Conservation (phyloP, 1,140 invertebrate genomes). For the Andricus grossulariae region DNA sequence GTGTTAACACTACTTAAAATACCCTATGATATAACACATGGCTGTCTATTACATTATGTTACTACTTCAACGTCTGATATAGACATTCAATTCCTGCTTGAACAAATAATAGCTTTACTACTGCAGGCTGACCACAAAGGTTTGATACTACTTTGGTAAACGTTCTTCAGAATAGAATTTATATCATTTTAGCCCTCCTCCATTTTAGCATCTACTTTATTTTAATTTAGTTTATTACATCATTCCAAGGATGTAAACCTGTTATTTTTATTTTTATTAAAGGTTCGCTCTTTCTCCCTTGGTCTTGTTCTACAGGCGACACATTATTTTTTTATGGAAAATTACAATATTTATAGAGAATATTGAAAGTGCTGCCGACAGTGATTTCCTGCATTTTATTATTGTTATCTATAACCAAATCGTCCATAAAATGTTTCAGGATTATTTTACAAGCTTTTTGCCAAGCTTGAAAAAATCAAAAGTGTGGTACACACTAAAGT, state of each 20-base stretch:
- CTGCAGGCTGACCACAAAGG: too few species aligned
- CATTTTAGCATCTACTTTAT: too few species aligned
- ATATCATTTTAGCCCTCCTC: too few species aligned
- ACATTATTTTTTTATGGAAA: neutral
- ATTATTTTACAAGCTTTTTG: conserved; percentile 23
- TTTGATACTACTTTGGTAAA: too few species aligned
- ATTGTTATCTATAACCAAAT: neutral
- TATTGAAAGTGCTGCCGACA: neutral
- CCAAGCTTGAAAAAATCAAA: conserved; percentile 16
- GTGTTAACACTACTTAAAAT: too few species aligned
- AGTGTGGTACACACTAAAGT: neutral
- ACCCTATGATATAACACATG: too few species aligned
- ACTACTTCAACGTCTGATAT: too few species aligned
- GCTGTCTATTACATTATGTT: too few species aligned
- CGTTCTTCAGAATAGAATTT: too few species aligned
- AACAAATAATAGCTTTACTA: too few species aligned
- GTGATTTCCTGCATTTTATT: conserved; percentile 5
- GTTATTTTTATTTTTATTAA: neutral
- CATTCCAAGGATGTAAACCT: neutral
- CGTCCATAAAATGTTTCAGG: neutral
- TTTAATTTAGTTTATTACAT: too few species aligned
- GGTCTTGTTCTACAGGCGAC: neutral
- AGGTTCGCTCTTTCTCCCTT: neutral
- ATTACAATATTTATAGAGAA: neutral
- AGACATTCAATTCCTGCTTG: too few species aligned